Percentiles rank a stretch among this genome's conserved stretches.
Conservation (phyloP, 2,888 invertebrate genomes). For the Trichacis sp. region DNA sequence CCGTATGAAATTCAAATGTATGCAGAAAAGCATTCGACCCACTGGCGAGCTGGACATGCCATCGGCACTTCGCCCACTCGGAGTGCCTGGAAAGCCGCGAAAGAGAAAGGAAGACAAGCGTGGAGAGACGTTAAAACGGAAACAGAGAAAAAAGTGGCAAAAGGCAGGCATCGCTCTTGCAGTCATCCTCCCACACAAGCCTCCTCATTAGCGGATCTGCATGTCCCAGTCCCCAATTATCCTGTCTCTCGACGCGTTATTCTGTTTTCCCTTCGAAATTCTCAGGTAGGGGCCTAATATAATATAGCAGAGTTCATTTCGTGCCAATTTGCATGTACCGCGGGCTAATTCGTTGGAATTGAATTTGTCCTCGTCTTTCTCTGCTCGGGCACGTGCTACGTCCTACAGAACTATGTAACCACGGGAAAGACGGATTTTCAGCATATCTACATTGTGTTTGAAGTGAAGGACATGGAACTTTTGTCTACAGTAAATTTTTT, state of each 20-base stretch:
- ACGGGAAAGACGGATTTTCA: slow-evolving; percentile 21
- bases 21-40: slow-evolving; percentile 45
- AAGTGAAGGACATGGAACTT: too few species aligned
- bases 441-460: too few species aligned
- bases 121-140: slow-evolving; percentile 32
- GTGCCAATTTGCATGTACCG: slow-evolving; percentile 67
- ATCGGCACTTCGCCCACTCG: slow-evolving; percentile 45
- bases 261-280: slow-evolving; percentile 65
- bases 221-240: slow-evolving; percentile 66
- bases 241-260: slow-evolving; percentile 47
- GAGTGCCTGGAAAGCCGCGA: slow-evolving; percentile 35
- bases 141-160: slow-evolving; percentile 39
- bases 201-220: slow-evolving; percentile 65
- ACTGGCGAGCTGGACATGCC: slow-evolving; percentile 37
- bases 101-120: slow-evolving; percentile 34
- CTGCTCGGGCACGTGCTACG: slow-evolving; percentile 52
- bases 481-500: too few species aligned
- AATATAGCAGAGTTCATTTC: slow-evolving; percentile 67
- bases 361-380: slow-evolving; percentile 62
- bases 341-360: slow-evolving; percentile 64
- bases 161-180: slow-evolving; percentile 40
- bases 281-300: slow-evolving; percentile 64
- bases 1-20: slow-evolving; percentile 58
- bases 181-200: slow-evolving; percentile 51
- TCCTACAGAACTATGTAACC: slow-evolving; percentile 21